Conservation (phyloP, 2,113 vertebrate genomes). For the Prunella himalayana region DNA sequence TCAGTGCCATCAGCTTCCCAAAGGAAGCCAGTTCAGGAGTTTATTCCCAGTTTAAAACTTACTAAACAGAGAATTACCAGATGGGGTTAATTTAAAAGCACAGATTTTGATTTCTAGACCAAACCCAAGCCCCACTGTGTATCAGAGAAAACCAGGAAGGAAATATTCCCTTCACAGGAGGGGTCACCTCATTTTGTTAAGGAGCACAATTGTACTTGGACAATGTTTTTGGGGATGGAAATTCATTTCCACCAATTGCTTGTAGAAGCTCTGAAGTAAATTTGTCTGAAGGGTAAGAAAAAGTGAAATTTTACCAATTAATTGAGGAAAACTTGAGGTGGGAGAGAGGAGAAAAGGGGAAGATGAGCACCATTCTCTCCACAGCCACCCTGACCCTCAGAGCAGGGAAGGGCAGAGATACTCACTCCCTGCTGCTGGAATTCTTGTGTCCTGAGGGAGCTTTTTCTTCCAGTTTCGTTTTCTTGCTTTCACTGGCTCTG, state of each 20-base stretch:
- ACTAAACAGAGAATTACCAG: background rate
- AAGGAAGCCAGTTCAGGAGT: background rate
- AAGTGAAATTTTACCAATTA: background rate
- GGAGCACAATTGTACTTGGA: background rate
- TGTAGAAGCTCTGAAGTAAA: background rate
- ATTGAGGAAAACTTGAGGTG: background rate
- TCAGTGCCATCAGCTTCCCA: background rate
- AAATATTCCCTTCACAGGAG: background rate
- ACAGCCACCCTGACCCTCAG: background rate
- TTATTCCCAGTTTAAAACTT: background rate
- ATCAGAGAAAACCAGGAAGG: background rate
- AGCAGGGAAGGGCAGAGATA: background rate
- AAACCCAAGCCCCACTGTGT: background rate
- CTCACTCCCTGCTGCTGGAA: conserved; percentile 90
- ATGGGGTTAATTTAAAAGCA: background rate
- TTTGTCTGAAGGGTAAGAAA: background rate
- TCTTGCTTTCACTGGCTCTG: conserved; percentile 87
- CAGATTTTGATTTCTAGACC: background rate
- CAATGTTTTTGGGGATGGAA: background rate
- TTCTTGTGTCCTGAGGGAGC: conserved; percentile 84
- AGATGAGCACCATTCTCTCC: background rate
- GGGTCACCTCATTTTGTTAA: background rate
- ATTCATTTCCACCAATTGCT: background rate
- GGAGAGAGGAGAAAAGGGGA: background rate
- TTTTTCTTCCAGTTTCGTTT: conserved; percentile 90